Evolutionary conservation across 2,888 invertebrate species (phyloP).

Genomic region (Noctuana brunneofusca): DNA sequence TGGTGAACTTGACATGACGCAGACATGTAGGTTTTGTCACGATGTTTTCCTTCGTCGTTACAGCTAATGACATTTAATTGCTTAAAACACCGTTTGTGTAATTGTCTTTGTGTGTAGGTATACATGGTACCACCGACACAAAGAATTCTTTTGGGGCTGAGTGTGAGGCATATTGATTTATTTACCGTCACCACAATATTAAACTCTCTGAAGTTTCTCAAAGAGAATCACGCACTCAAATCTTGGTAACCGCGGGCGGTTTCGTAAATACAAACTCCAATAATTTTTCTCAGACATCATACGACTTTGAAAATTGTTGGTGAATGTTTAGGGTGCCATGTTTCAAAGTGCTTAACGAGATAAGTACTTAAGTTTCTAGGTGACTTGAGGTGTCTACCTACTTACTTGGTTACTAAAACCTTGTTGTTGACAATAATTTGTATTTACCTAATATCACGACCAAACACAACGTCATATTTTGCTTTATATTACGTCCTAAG

Average conservation of each 20-base stretch:
- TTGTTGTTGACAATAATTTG: neutral
- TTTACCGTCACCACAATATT: neutral
- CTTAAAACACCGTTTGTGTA: too few relatives aligned
- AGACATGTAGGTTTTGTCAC: too few relatives aligned
- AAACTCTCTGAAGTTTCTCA: neutral
- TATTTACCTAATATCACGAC: neutral
- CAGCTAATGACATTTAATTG: too few relatives aligned
- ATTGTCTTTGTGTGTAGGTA: too few relatives aligned
- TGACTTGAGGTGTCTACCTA: neutral
- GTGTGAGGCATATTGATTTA: too few relatives aligned
- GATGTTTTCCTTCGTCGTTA: too few relatives aligned
- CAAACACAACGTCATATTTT: neutral
- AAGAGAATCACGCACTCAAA: neutral
- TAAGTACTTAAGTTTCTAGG: neutral
- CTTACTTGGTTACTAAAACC: neutral
- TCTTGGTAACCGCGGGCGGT: neutral
- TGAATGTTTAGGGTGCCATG: neutral
- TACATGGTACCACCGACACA: too few relatives aligned
- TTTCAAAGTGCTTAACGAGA: neutral
- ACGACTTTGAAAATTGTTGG: neutral
- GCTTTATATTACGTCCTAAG: too few relatives aligned
- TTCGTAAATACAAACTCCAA: neutral
- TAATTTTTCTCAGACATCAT: slow-evolving; percentile 7
- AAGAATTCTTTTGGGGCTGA: too few relatives aligned
- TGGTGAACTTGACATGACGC: too few relatives aligned